Base-by-base conservation (phyloP, 2,113 vertebrate species). In the Burhinus oedicnemus region DNA sequence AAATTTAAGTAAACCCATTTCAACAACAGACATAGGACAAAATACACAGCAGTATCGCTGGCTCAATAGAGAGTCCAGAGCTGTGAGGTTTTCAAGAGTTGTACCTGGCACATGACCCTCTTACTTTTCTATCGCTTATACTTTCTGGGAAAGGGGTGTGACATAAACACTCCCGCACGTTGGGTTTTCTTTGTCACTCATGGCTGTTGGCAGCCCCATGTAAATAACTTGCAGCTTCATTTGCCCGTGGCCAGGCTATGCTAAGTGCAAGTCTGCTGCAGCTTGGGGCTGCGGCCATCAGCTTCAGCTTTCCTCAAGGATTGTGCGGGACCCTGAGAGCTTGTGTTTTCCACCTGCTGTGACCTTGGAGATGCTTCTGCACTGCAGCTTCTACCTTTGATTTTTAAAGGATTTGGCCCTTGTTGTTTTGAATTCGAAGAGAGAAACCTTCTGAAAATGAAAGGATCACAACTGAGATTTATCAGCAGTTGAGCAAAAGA, bases 251-350 rank as follows among this genome's bases (percentile, higher is more conserved):
- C 14, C 17, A 4, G 11, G 5, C 36, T 42, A 9, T 70, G 45
- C 19, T 60, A 57, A 77, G 14, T 22, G n/a, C 18, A 93, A 79
- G 15, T 62, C 23, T 70, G 14, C 26, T 49, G 36, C 21, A 88
- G 15, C 9, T 25, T 36, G 30, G 25, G 8, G 4, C 17, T 62
- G 17, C 8, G 32, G 9, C 3, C 25, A 36, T 17, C 8, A 9
- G 61, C 30, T 91, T 83, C 74, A 88, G 3, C 11, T 69, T 80
- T 84, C 34, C 34, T 85, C 18, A 57, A 68, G 17, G 10, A 34
- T 22, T 2, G 0, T 15, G 9, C 0, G 0, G 14, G 40, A 49
- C 15, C 9, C 12, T 34, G 34, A 71, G 26, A 52, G 20, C 27
- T 75, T 75, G 21, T 30, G 6, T 36, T 64, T 87, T 76, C 29